Evolutionary conservation across 2,113 vertebrate species (phyloP).

Genomic region (Pteruthius melanotis): DNA sequence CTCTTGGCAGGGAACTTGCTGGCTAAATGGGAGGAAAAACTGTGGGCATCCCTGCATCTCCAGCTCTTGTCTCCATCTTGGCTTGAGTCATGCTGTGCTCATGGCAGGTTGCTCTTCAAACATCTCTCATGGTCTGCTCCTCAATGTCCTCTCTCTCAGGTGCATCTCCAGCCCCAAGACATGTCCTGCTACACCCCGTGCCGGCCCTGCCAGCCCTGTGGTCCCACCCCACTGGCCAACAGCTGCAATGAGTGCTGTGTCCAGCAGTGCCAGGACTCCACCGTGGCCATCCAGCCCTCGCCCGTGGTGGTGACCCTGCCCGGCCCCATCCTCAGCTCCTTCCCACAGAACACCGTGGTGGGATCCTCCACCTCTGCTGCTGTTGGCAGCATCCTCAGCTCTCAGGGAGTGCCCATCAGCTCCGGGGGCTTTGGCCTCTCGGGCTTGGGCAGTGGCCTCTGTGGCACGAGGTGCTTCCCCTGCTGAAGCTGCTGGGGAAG

Average conservation of each 20-base stretch:
- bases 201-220: background rate
- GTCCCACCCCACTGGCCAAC: background rate
- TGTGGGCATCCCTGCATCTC: background rate
- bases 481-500: background rate
- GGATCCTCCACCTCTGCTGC: no score
- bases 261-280: background rate
- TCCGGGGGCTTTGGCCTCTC: no score
- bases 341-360: no score
- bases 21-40: background rate
- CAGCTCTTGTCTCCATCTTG: background rate
- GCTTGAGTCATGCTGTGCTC: background rate
- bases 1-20: background rate
- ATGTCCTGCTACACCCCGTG: background rate
- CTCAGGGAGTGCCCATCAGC: no score
- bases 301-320: no score
- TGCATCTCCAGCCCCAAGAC: background rate
- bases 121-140: background rate
- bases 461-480: background rate
- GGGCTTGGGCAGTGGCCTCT: background rate
- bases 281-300: no score
- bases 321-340: no score
- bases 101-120: background rate
- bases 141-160: fast-evolving
- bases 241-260: background rate
- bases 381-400: background rate